phyloP scores from a whole-genome alignment of 2,888 invertebrate species.

The Athalia rosae region DNA sequence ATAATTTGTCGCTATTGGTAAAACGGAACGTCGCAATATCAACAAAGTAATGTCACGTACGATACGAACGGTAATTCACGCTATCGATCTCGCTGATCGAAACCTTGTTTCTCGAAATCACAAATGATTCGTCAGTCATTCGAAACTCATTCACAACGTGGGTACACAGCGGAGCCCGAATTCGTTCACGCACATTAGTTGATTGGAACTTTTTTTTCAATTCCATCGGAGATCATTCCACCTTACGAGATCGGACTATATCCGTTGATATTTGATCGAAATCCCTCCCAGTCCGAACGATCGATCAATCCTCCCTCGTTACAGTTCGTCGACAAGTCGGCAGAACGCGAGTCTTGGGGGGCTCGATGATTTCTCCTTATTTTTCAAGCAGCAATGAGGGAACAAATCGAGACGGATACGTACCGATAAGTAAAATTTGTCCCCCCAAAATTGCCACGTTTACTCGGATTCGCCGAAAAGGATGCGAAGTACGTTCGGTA shows the following conservation, averaged over 20 bases:
- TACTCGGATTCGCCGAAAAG: not conserved
- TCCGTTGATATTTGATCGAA: slow-evolving; percentile 41
- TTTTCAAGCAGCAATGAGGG: slow-evolving; percentile 19
- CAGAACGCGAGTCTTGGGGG: not conserved
- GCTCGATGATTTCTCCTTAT: not conserved
- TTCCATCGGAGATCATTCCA: not conserved
- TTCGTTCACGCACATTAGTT: slow-evolving; percentile 25
- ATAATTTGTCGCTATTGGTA: not conserved
- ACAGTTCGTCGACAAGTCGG: slow-evolving; percentile 18
- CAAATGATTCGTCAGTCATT: not conserved
- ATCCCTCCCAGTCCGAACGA: slow-evolving; percentile 30
- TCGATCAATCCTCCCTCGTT: slow-evolving; percentile 40
- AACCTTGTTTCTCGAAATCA: no score
- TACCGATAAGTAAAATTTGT: not conserved
- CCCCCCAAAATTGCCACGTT: not conserved
- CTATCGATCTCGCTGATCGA: no score
- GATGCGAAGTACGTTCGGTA: no score
- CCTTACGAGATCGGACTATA: slow-evolving; percentile 36
- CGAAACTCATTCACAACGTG: not conserved
- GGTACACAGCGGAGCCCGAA: not conserved
- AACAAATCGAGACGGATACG: not conserved
- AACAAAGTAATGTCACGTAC: no score
- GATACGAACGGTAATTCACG: no score
- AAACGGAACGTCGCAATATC: not conserved
- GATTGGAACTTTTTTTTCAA: slow-evolving; percentile 19